A percentile compares a stretch with the other conserved stretches of the same genome.
phyloP scores from a whole-genome alignment of 2,888 invertebrate species.

The Muschampia staudingeri region DNA sequence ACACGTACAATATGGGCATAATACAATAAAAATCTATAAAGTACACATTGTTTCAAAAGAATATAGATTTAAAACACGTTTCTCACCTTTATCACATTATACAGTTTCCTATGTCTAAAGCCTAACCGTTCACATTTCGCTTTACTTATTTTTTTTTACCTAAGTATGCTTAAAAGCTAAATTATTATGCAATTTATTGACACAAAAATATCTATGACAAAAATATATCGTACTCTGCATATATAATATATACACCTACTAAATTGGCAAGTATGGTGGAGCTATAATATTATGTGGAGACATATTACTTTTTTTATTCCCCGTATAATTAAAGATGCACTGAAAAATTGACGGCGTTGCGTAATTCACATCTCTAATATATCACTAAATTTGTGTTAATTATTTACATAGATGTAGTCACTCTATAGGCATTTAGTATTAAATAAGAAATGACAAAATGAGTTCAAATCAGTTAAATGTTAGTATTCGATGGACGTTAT shows the following conservation, averaged over 20 bases:
- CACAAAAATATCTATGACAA: slow-evolving; percentile 85
- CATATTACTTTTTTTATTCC: slow-evolving; percentile 14
- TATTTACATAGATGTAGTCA: slow-evolving; percentile 75
- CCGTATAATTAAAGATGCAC: slow-evolving; percentile 79
- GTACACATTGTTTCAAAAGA: slow-evolving; percentile 79
- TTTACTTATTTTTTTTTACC: slow-evolving; percentile 64
- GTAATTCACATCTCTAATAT: slow-evolving; percentile 72
- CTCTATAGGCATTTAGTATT: slow-evolving; percentile 32
- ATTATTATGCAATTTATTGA: slow-evolving; percentile 85
- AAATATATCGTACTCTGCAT: slow-evolving; percentile 79
- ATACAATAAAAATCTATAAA: slow-evolving; percentile 72
- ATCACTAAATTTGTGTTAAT: slow-evolving; percentile 69
- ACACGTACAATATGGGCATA: slow-evolving; percentile 71
- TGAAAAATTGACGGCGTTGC: slow-evolving; percentile 87
- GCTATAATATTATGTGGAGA: slow-evolving; percentile 50
- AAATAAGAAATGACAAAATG: neutral
- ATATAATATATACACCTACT: slow-evolving; percentile 74
- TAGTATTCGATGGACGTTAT: slow-evolving; percentile 20
- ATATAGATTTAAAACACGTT: slow-evolving; percentile 71
- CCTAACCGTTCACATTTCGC: slow-evolving; percentile 69
- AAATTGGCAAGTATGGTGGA: slow-evolving; percentile 80
- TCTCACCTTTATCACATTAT: slow-evolving; percentile 83
- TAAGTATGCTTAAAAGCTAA: slow-evolving; percentile 82
- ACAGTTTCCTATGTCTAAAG: slow-evolving; percentile 76
- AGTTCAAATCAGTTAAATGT: neutral